A percentile compares a stretch with the other conserved stretches of the same genome.
Evolutionary conservation across 2,888 invertebrate genomes (phyloP).

Genomic region (Amblyteles armatorius): DNA sequence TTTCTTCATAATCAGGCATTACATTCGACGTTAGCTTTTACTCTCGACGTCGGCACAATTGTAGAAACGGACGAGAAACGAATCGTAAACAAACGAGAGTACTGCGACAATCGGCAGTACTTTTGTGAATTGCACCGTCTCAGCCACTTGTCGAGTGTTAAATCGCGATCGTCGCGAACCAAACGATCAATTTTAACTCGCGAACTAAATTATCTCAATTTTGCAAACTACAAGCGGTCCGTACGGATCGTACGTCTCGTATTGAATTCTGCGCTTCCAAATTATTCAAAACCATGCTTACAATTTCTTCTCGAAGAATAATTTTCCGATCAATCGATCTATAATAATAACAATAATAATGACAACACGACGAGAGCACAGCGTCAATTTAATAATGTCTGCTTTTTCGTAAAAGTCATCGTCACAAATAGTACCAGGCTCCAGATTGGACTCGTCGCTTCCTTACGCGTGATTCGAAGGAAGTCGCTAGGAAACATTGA

Average conservation of each 20-base stretch:
- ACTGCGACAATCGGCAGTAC: conserved; percentile 36
- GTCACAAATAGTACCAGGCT: conserved; percentile 7
- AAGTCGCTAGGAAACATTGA: conserved; percentile 74
- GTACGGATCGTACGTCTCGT: conserved; percentile 3
- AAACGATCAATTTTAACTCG: no score
- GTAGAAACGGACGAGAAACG: conserved; percentile 16
- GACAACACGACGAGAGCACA: conserved; percentile 38
- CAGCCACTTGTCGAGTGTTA: conserved; percentile 34
- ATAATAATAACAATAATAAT: conserved; percentile 45
- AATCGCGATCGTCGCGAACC: conserved; percentile 30
- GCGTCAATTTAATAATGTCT: conserved; percentile 38
- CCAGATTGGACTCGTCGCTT: conserved; percentile 18
- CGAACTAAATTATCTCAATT: conserved; percentile 36
- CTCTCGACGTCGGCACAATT: conserved; percentile 43
- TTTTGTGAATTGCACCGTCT: conserved; percentile 20
- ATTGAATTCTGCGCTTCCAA: conserved; percentile 25
- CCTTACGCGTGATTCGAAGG: conserved; percentile 52
- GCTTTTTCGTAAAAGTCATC: conserved; percentile 40
- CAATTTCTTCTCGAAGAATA: neutral
- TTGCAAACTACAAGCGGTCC: conserved; percentile 28
- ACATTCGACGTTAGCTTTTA: neutral
- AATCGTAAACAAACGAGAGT: conserved; percentile 8
- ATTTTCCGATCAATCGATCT: conserved; percentile 26
- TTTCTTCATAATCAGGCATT: neutral
- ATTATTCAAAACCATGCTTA: conserved; percentile 22